phyloP scores from a whole-genome alignment of 2,113 vertebrate genomes.

The Protobothrops flavoviridis region DNA sequence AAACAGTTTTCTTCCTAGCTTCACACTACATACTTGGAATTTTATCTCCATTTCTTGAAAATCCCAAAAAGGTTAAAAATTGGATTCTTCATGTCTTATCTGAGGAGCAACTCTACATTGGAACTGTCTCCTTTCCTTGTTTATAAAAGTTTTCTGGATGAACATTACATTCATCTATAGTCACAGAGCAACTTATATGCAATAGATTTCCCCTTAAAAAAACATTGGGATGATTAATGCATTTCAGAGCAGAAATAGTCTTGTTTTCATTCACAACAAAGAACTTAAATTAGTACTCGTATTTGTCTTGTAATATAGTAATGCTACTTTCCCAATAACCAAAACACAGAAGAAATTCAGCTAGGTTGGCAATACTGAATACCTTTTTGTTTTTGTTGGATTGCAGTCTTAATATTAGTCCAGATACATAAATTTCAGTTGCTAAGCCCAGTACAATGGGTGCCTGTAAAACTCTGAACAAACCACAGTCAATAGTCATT shows the following conservation, averaged over 20 bases:
- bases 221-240: not conserved
- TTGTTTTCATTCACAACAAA: not conserved
- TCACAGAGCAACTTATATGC: not conserved
- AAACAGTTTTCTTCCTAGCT: not conserved
- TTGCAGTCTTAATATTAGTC: conserved; percentile 2
- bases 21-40: not conserved
- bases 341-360: conserved; percentile 17
- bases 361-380: not conserved
- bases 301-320: not conserved
- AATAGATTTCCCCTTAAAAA: conserved; percentile 2
- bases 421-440: conserved; percentile 19
- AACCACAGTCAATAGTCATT: conserved; percentile 22
- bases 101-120: not conserved
- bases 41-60: not conserved
- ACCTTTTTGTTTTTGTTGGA: conserved; percentile 19
- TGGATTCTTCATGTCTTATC: not conserved
- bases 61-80: not conserved
- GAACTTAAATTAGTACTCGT: not conserved
- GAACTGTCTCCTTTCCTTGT: not conserved
- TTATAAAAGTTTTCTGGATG: not conserved
- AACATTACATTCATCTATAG: not conserved
- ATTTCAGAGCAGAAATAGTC: not conserved
- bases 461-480: conserved; percentile 43
- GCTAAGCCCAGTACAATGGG: conserved; percentile 30
- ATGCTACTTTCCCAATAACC: conserved; percentile 33